These are phyloP conservation scores for Ptychochromis oligacanthus DNA, from an alignment of 2,113 vertebrate species.

Conservation along the genomic window DNA sequence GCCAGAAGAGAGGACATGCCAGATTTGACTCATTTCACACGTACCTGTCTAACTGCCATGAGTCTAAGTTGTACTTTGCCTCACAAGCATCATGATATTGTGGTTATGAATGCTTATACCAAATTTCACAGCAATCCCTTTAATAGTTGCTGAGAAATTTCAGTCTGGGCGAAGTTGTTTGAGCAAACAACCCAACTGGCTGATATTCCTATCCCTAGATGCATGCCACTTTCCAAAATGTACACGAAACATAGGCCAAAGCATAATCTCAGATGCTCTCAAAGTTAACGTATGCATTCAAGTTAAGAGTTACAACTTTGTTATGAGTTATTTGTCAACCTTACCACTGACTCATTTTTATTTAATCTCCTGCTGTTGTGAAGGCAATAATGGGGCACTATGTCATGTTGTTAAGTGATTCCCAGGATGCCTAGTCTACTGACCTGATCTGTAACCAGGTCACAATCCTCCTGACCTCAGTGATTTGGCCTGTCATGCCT, in stretches of 20 bases:
- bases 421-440: slow-evolving; percentile 16
- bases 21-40: not conserved
- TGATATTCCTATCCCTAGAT: not conserved
- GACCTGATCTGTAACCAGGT: slow-evolving; percentile 38
- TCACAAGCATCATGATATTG: not conserved
- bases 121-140: not conserved
- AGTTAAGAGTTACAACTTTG: not conserved
- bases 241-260: too few relatives aligned
- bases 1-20: not conserved
- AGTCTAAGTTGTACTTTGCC: not conserved
- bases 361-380: slow-evolving; percentile 10
- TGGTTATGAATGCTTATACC: not conserved
- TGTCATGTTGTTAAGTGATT: slow-evolving; percentile 31
- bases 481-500: not conserved
- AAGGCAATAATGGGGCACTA: slow-evolving; percentile 28
- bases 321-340: not conserved
- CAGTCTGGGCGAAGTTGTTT: not conserved
- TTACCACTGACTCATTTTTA: not conserved
- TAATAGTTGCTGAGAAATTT: not conserved
- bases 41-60: not conserved
- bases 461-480: slow-evolving; percentile 16
- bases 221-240: too few relatives aligned
- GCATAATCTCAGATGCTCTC: slow-evolving; percentile 5
- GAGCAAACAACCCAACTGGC: not conserved
- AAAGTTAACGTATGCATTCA: not conserved